Percentiles rank a stretch among this genome's conserved stretches.
phyloP scores from a whole-genome alignment of 92 coral and sea anemone species.

The Porites rus region DNA sequence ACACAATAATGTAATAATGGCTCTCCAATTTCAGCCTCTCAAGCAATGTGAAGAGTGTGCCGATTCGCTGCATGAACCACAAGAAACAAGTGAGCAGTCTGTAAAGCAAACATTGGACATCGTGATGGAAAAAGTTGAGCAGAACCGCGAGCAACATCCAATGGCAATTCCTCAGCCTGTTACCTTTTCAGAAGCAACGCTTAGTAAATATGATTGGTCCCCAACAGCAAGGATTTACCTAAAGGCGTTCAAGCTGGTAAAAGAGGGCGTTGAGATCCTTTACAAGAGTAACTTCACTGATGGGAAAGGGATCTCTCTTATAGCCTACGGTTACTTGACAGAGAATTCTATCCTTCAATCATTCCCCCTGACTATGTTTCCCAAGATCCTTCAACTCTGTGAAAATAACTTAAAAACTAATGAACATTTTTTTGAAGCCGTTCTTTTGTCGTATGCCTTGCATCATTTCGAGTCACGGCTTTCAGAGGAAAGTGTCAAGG shows the following conservation, averaged over 20 bases:
- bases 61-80: not conserved
- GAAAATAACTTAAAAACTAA: not conserved
- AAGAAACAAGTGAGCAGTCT: constrained; percentile 2
- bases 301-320: constrained; percentile 52
- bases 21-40: constrained; percentile 18
- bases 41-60: not conserved
- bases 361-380: constrained; percentile 21
- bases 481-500: constrained; percentile 24
- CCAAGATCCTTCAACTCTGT: not conserved
- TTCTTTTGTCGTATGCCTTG: constrained; percentile 27
- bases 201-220: constrained; percentile 62
- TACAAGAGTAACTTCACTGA: constrained; percentile 65
- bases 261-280: constrained; percentile 66
- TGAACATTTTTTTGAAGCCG: constrained; percentile 70
- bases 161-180: constrained; percentile 56
- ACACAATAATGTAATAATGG: no score
- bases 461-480: not conserved
- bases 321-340: constrained; percentile 63
- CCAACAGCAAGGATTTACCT: constrained; percentile 85
- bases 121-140: not conserved
- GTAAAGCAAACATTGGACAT: not conserved
- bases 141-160: constrained; percentile 43
- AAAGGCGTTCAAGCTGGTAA: constrained; percentile 64
- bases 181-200: constrained; percentile 57
- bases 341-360: constrained; percentile 62